phyloP scores from a whole-genome alignment of 2,797 vertebrate species.

The Apogon talboti region DNA sequence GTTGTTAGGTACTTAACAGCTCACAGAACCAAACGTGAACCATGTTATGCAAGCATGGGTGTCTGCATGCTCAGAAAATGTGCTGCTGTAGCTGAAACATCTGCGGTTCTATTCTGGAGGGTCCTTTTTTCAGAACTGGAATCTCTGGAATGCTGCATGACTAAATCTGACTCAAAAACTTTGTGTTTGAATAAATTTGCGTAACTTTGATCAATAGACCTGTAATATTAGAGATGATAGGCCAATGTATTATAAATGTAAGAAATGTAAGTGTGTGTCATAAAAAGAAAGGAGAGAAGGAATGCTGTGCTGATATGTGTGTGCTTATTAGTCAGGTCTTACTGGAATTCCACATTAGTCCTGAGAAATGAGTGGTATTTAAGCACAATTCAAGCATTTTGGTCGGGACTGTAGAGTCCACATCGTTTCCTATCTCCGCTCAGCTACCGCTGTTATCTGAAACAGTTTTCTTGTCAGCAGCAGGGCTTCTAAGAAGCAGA shows the following conservation, averaged over 20 bases:
- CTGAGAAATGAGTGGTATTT: no score
- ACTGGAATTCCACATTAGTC: no score
- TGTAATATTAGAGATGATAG: constrained; percentile 10
- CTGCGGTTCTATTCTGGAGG: constrained; percentile 62
- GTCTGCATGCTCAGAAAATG: constrained; percentile 46
- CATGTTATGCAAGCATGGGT: constrained; percentile 38
- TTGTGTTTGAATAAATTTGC: constrained; percentile 21
- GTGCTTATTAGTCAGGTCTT: no score
- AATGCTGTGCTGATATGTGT: no score
- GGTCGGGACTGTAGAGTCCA: no score
- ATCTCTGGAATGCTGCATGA: constrained; percentile 70
- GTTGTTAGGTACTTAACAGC: constrained; percentile 20
- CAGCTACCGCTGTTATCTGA: no score
- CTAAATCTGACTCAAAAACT: constrained; percentile 47
- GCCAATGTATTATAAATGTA: neutral
- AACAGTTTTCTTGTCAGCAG: no score
- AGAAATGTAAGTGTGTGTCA: neutral
- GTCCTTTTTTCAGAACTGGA: constrained; percentile 63
- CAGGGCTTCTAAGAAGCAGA: no score
- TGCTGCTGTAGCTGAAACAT: constrained; percentile 56
- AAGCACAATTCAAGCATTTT: no score
- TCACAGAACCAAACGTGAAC: constrained; percentile 19
- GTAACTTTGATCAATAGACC: neutral
- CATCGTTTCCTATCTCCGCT: no score
- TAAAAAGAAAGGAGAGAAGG: neutral